Evolutionary conservation across 2,888 invertebrate species (phyloP), one percentile per base, ranked within the genome.

Genomic region (Dolichomitus sp.): DNA sequence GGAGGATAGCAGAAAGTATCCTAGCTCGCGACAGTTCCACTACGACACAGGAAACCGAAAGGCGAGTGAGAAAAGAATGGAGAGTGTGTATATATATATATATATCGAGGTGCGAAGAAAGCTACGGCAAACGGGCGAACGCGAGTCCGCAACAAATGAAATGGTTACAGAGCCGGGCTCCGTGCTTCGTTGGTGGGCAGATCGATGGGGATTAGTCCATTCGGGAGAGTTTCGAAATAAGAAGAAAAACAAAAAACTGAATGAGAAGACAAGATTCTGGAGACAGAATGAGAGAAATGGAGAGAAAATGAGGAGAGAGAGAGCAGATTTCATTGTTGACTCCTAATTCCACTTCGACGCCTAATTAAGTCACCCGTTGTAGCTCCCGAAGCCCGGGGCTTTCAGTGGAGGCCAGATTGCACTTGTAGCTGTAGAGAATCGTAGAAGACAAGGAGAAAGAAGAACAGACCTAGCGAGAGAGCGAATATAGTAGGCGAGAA

Each of bases 351-450:
- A 83, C 84, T 86, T 83, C 85, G 86, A 87, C 86, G 85, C 80
- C 86, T 87, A 87, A 88, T 88, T 87, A 87, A 88, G 85, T 87
- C 82, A 85, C 82, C 81, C 84, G 85, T 85, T 84, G 83, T 84
- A 83, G 81, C 85, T 83, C 79, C 17, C 14, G 33, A 66, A 50
- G 57, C 66, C 37, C 45, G 19, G 11, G 48, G 45, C 17, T 48
- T 50, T 40, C 45, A 61, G 57, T 30, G 27, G 11, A 40, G 42
- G 19, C 33, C 30, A 52, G 33, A 59, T 23, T 50, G 40, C 48
- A 48, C 54, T 59, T 57, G 45, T n/a, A 37, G 65, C 52, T 11
- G 37, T 17, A 17, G 63, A 63, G 50, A 82, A 82, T 69, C 50
- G 70, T 50, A 27, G 54, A 50, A 63, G 27, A 63, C 40, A 69